Percentiles rank a stretch among this genome's conserved stretches.
Evolutionary conservation across 2,797 vertebrate species (phyloP).

Genomic region (Clarias laeviceps): DNA sequence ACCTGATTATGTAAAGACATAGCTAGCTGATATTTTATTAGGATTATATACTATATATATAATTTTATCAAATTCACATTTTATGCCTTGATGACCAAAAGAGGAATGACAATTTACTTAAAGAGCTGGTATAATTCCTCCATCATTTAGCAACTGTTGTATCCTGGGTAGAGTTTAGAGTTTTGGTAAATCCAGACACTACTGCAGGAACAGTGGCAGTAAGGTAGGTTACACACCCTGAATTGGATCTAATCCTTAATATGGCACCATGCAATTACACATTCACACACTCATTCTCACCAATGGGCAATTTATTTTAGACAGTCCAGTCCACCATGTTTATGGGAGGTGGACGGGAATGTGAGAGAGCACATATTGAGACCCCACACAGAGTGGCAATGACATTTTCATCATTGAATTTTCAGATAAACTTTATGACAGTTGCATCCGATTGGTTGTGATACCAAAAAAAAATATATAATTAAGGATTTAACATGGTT

Average conservation of each 20-base stretch:
- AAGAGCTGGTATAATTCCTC: not conserved
- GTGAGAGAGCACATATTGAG: not conserved
- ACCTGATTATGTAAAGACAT: slow-evolving; percentile 10
- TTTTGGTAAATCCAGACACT: not conserved
- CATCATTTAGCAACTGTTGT: not conserved
- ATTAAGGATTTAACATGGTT: not conserved
- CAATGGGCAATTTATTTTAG: not conserved
- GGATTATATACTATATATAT: too few species aligned
- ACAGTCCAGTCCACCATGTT: not conserved
- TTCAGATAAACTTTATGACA: not conserved
- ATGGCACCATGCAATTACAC: not conserved
- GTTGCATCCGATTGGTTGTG: not conserved
- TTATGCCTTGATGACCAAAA: not conserved
- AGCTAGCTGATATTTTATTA: not conserved
- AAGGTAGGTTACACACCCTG: not conserved
- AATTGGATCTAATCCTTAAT: not conserved
- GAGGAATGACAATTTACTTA: not conserved
- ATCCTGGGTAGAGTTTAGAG: not conserved
- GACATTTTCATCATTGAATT: not conserved
- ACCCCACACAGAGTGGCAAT: not conserved
- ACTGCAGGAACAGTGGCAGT: not conserved
- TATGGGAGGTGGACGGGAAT: not conserved
- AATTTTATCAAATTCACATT: not conserved
- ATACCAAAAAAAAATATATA: not conserved
- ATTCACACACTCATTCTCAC: not conserved